Evolutionary conservation across 2,888 invertebrate species (phyloP).

Genomic region (Dromius quadrimaculatus): DNA sequence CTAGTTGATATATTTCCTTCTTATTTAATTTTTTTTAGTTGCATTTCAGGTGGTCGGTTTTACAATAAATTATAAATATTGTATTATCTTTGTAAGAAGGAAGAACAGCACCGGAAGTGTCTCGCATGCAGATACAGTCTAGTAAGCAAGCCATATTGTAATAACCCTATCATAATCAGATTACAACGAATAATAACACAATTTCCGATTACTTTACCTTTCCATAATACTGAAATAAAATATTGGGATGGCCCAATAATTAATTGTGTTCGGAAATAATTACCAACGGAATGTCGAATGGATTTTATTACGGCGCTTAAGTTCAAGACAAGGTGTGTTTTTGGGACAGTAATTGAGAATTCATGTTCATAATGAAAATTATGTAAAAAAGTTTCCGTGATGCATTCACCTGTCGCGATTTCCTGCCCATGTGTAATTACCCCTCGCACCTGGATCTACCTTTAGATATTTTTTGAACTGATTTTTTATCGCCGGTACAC

Average conservation of each 20-base stretch:
- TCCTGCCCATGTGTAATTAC: background rate
- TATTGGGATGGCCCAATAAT: constrained; percentile 18
- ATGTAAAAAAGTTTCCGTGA: background rate
- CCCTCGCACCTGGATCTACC: constrained; percentile 18
- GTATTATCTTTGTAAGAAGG: background rate
- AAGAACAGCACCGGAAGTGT: constrained; percentile 49
- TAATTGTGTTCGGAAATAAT: constrained; percentile 38
- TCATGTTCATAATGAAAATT: background rate
- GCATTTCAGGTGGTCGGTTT: background rate
- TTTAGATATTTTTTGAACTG: constrained; percentile 1
- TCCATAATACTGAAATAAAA: constrained; percentile 28
- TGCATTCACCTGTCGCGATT: constrained; percentile 20
- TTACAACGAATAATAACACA: constrained; percentile 9
- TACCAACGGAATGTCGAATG: constrained; percentile 28
- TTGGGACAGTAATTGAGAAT: background rate
- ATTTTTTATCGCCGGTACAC: too few relatives aligned
- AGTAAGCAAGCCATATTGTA: constrained; percentile 38
- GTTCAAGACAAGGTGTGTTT: background rate
- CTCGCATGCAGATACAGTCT: constrained; percentile 54
- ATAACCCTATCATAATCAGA: constrained; percentile 30
- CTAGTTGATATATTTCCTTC: background rate
- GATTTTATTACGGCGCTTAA: constrained; percentile 39
- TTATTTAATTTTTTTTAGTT: background rate
- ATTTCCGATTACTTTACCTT: background rate
- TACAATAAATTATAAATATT: background rate